These are phyloP conservation scores for Oeneis ivallda DNA, from an alignment of 2,888 invertebrate species.

Conservation along the genomic window DNA sequence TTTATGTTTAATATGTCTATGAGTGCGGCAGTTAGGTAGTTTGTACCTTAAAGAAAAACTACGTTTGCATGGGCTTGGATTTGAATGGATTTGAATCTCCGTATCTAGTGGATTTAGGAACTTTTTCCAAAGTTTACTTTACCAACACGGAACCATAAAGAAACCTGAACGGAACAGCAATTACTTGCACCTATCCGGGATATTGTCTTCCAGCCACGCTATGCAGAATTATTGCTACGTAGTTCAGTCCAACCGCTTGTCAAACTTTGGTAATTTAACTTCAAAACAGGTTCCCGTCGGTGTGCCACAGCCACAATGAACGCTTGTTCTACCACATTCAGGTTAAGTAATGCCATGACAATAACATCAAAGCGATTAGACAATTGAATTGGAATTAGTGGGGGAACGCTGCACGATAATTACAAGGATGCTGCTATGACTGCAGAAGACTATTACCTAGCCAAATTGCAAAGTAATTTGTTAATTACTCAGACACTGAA, in stretches of 20 bases:
- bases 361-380: constrained; percentile 50
- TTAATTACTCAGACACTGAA: constrained; percentile 1
- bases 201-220: constrained; percentile 63
- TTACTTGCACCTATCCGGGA: constrained; percentile 52
- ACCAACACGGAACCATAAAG: constrained; percentile 18
- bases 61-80: no score
- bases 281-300: constrained; percentile 74
- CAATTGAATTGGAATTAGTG: constrained; percentile 38
- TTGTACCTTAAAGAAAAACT: no score
- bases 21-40: no score
- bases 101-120: no score
- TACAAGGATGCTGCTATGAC: constrained; percentile 20
- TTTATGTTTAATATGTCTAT: no score
- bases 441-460: constrained; percentile 15
- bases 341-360: constrained; percentile 54
- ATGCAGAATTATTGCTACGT: constrained; percentile 75
- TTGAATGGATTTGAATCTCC: no score
- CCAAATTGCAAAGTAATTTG: constrained; percentile 16
- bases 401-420: constrained; percentile 29
- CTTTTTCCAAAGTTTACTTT: not conserved
- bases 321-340: constrained; percentile 62
- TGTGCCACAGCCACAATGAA: constrained; percentile 57
- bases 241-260: constrained; percentile 74
- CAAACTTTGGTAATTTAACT: constrained; percentile 81
- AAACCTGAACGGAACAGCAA: constrained; percentile 39